phyloP scores from a whole-genome alignment of 2,113 vertebrate genomes.

The Sakesphorus luctuosus region DNA sequence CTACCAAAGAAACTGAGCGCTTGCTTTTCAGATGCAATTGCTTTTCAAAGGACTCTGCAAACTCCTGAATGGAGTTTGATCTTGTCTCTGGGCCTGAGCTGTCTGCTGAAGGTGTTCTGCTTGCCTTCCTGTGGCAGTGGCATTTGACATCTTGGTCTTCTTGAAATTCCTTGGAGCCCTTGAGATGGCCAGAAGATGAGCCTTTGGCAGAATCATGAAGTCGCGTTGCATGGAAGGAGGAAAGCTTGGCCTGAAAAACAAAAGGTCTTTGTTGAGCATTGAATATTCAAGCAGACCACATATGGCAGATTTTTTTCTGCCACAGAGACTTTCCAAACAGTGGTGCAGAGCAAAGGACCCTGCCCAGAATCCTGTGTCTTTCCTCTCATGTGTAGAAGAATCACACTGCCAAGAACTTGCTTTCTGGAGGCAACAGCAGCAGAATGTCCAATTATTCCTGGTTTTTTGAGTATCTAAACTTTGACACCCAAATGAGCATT shows the following conservation, averaged over 20 bases:
- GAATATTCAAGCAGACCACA: not conserved
- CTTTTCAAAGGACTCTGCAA: constrained; percentile 83
- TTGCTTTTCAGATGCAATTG: constrained; percentile 79
- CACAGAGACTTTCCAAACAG: not conserved
- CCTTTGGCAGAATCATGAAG: constrained; percentile 73
- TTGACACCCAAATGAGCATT: not conserved
- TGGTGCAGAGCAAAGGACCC: not conserved
- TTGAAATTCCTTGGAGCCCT: constrained; percentile 68
- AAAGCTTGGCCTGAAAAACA: constrained; percentile 79
- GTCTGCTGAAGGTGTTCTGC: constrained; percentile 75
- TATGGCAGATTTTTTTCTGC: not conserved
- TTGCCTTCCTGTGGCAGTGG: constrained; percentile 63
- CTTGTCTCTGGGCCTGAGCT: constrained; percentile 62
- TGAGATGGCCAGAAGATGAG: constrained; percentile 67
- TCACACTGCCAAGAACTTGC: not conserved
- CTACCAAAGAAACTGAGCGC: constrained; percentile 79
- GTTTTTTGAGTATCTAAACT: not conserved
- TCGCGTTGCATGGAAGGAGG: constrained; percentile 77
- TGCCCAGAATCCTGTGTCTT: not conserved
- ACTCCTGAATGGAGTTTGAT: constrained; percentile 81
- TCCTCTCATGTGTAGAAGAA: not conserved
- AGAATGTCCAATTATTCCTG: not conserved
- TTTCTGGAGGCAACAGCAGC: not conserved
- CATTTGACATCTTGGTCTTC: constrained; percentile 76
- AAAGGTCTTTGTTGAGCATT: not conserved